Conservation (phyloP, 2,113 vertebrate species). For the Peromyscus polionotus region DNA sequence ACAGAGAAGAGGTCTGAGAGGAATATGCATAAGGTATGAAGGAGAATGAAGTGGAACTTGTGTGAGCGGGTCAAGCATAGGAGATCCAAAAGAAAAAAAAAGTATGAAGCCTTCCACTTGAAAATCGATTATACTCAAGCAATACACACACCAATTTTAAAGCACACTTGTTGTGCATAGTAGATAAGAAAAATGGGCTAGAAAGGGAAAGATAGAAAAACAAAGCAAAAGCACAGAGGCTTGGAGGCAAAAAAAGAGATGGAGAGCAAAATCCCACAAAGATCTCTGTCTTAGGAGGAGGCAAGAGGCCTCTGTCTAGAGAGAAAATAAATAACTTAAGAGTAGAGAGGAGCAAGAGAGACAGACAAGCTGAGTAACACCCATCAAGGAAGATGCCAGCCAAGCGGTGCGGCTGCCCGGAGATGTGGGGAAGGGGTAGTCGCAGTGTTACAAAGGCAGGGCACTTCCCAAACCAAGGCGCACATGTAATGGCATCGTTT, state of each 20-base stretch:
- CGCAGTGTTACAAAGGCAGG: not conserved
- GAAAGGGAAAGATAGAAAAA: not conserved
- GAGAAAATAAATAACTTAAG: not conserved
- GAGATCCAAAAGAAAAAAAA: not conserved
- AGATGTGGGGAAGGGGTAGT: not conserved
- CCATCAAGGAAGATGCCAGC: not conserved
- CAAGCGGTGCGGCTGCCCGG: not conserved
- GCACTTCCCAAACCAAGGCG: not conserved
- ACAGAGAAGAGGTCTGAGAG: not conserved
- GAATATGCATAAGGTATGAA: not conserved
- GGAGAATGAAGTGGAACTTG: not conserved
- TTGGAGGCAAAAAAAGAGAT: not conserved
- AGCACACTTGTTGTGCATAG: not conserved
- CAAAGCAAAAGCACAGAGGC: not conserved
- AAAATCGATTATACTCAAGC: not conserved
- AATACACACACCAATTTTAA: not conserved
- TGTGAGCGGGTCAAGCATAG: not conserved
- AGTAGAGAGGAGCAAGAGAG: not conserved
- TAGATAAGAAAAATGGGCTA: not conserved
- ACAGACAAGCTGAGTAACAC: not conserved
- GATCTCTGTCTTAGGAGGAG: not conserved
- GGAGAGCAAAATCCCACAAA: not conserved
- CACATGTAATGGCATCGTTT: not conserved
- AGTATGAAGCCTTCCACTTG: not conserved
- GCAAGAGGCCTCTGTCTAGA: not conserved